Base-by-base conservation (phyloP, 2,797 vertebrate species). In the Myotis vivesi region DNA sequence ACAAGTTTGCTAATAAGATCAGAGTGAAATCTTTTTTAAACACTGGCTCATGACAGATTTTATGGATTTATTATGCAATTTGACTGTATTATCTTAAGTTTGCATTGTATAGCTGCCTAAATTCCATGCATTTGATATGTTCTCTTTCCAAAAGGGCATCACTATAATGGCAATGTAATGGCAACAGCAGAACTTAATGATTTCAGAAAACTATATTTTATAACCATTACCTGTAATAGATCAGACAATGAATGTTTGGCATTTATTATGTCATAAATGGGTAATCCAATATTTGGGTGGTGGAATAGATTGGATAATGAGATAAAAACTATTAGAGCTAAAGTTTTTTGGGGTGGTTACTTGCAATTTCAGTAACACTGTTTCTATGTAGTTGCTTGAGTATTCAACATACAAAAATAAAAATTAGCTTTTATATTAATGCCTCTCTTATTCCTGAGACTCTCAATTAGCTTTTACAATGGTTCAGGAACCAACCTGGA, bases 191-290 rank as follows among this genome's bases (percentile, higher is more conserved):
- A 97, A 96, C 51, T 93, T 87, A 69, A 97, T 87, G 87, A 94
- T 97, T 96, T 97, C 73, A 97, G 84, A 96, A 87, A 89, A 95
- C 96, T 94, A 72, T 94, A 94, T 97, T 97, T 98, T 96, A 97
- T 91, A 97, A 68, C 90, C 51, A 96, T 95, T 97, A 96, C 59
- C 92, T 97, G 57, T 96, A 97, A 96, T 96, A 97, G 57, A 96
- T 97, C 89, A 97, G 94, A 92, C 75, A 97, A 86, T 95, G 92
- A 96, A 97, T 97, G 71, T 96, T 97, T 96, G 62, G 64, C 97
- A 97, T 98, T 98, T 98, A 98, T 96, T 97, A 93, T 94, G 46
- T 94, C 76, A 77, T 97, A 97, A 97, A 96, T 96, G 80, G 33
- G 53, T 95, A 96, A 96, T 93, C 96, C 94, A 93, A 96, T 96